Base-by-base conservation (phyloP, 1,140 invertebrate genomes). In the Probaryconus sp. region DNA sequence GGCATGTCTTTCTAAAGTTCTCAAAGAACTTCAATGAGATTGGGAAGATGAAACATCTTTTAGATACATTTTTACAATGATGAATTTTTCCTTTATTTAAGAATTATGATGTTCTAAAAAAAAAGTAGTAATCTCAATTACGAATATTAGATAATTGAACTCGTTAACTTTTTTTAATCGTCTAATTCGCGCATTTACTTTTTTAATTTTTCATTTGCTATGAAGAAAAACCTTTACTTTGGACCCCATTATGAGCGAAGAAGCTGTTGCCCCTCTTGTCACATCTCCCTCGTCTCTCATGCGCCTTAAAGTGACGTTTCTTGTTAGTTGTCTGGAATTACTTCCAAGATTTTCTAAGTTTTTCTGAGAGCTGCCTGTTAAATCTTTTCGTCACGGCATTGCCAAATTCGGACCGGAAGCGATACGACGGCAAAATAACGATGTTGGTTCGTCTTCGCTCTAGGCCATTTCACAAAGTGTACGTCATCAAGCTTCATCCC, bases 271-370 rank as follows among this genome's bases (percentile, higher is more conserved):
- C 17, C 14, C 24, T 16, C 16, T 26, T 16, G n/a, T 5, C 33
- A 7, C 14, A 3, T 30, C 14, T 58, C 2, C 6, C 24, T 45
- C 60, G 20, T n/a, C n/a, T n/a, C n/a, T n/a, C 14, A 13, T 30
- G 38, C 20, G 30, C 31, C 61, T 63, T 63, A 56, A 70, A 70
- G 67, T 70, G 58, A 56, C 67, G 58, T 70, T 70, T 70, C 67
- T 70, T 70, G 67, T 63, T 70, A 63, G 56, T 60, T 69, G 53
- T 55, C 48, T 50, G 50, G 56, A 70, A 70, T 70, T 63, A 63
- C 42, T 70, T 70, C 30, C 50, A 63, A 63, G 67, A 70, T 70
- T 63, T 63, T 55, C 50, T 43, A 70, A 63, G 17, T 63, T 70
- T 56, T 70, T 70, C 56, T 30, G 40, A 40, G 26, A 13, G 11